Base-by-base conservation (phyloP, 35 echinoderm and acorn worm genomes). In the Chiridota heheva region DNA sequence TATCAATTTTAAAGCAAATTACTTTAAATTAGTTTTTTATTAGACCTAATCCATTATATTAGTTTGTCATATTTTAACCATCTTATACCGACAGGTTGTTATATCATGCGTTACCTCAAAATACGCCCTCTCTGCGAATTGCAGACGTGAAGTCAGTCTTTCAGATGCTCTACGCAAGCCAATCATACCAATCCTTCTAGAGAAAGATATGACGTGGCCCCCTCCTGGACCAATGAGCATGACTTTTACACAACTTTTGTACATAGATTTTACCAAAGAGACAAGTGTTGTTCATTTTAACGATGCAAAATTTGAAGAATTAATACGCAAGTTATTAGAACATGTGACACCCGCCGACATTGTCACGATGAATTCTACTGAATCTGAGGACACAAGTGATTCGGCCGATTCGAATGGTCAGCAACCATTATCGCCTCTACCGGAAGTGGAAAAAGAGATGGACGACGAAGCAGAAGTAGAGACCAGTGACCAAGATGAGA, bases 181-280 rank as follows among this genome's bases (percentile, higher is more conserved):
- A 46, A 83, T 96, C 70, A 91, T 96, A 37, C 92, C 92, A 22
- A 34, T 96, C 1, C 68, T 85, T 42, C 59, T 96, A 8, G 56
- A 90, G 64, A 68, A 91, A 64, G 41, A 82, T 7, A 87, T 90
- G 83, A 80, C 88, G 29, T 96, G 92, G 92, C 92, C 92, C 32
- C 92, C 88, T 15, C 82, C 90, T 60, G 92, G 92, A 29, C 92
- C 92, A 73, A 96, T 96, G 92, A 87, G 77, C 71, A 90, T 96
- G 88, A 86, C 92, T 29, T 91, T 96, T 66, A 90, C 87, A 17
- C 92, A 96, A 83, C 84, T 96, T 15, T 72, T 96, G 27, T 96
- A 96, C 57, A 96, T 96, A 18, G 92, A 96, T 64, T 96, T 90
- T 43, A 96, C 77, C 18, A 82, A 72, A 2, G 82, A 86, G 36